Conservation (phyloP, 2,888 invertebrate genomes). For the Dicyrtomina minuta region DNA sequence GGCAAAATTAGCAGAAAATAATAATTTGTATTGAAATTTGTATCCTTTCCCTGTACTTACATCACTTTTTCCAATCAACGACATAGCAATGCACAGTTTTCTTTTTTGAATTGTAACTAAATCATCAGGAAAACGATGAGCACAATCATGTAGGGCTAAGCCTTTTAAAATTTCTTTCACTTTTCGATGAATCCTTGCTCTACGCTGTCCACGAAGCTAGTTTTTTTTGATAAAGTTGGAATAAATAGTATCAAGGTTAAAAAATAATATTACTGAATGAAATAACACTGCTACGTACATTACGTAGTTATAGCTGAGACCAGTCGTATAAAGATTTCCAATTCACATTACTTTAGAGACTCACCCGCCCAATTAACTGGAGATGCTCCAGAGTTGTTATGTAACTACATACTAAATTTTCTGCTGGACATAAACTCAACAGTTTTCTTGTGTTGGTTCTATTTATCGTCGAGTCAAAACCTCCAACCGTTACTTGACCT, state of each 20-base stretch:
- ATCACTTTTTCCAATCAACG: constrained; percentile 15
- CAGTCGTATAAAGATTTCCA: no score
- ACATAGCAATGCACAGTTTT: constrained; percentile 20
- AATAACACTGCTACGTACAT: no score
- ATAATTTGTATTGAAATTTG: background rate
- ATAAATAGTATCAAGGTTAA: background rate
- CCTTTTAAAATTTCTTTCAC: background rate
- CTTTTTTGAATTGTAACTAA: constrained; percentile 17
- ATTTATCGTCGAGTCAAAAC: constrained; percentile 10
- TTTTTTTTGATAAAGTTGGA: no score
- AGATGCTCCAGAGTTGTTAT: constrained; percentile 15
- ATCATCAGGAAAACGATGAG: constrained; percentile 12
- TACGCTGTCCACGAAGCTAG: constrained; percentile 10
- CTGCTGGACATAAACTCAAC: constrained; percentile 18
- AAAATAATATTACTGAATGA: no score
- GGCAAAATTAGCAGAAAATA: background rate
- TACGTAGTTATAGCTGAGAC: no score
- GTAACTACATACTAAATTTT: constrained; percentile 11
- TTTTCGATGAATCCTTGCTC: background rate
- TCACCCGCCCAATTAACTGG: constrained; percentile 6
- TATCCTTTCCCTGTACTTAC: background rate
- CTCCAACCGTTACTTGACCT: constrained; percentile 9
- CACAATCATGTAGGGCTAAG: background rate
- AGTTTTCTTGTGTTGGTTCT: background rate
- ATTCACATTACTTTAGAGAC: no score